Base-by-base conservation (phyloP, 2,113 vertebrate species). In the Herpetotheres cachinnans region DNA sequence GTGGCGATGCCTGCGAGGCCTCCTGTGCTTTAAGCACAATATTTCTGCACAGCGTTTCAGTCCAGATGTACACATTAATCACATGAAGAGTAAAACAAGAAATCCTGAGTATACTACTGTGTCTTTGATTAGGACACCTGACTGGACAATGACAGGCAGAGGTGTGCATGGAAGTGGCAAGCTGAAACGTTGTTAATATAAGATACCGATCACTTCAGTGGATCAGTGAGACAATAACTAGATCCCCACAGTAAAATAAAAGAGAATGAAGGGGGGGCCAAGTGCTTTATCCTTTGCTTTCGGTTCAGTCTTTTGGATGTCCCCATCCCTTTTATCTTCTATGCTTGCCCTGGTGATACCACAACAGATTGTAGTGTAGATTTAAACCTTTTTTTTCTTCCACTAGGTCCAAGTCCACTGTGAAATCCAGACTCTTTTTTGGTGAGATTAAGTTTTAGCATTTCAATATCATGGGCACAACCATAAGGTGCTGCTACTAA, bases 1-100 rank as follows among this genome's bases (percentile, higher is more conserved):
- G 62, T 95, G 95, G 63, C 42, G 89, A 58, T 95, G 94, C 84
- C 95, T 97, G 94, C 96, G 94, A 86, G 97, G 85, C 86, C 92
- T 95, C 93, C 90, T 86, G 61, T 93, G 97, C 96, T 94, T 89
- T 94, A 90, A 95, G 93, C 78, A 90, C 71, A 93, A 58, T 59
- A 89, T 96, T 97, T 95, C 93, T 94, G 65, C 62, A 70, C 26
- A 29, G 42, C 62, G 95, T 73, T 86, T 55, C 93, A 90, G 79
- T 50, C 77, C 65, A 87, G 84, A 10, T 49, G 91, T 89, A 73
- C 87, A 8, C 8, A 49, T 95, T 81, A 94, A 94, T 82, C 86
- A 92, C 94, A 77, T 34, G 70, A 87, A 95, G 66, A 70, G 50
- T 63, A 56, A 67, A 65, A 7, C 32, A 19, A 91, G 62, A 50